Evolutionary conservation across 1,140 invertebrate species (phyloP), one percentile per base, ranked within the genome.

Genomic region (Cryptotermes secundus): DNA sequence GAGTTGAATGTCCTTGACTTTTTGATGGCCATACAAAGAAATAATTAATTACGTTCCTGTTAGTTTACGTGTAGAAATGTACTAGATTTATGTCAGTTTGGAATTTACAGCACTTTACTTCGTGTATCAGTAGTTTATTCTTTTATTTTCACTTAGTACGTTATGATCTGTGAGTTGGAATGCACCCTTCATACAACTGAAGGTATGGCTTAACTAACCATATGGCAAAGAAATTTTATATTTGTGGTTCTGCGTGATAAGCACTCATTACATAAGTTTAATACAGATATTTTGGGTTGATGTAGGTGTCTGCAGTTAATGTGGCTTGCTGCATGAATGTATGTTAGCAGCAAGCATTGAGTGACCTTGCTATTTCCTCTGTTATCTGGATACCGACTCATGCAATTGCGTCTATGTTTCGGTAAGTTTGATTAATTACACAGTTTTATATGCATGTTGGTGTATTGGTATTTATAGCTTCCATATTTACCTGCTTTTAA

Each of bases 1-100:
- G 59, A 72, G 59, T 72, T 72, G 59, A 72, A 72, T 72, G 59
- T 72, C 59, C 59, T 72, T 72, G 59, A 72, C 59, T 72, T 72
- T 72, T 72, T 72, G 59, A 72, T 72, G 59, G 59, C 14, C 59
- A n/a, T 72, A 72, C 59, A n/a, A 59, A 31, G 59, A 72, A 72
- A n/a, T 72, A 72, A 72, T 72, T 72, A 72, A 72, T 31, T 72
- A 72, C 59, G 0, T 31, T 72, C 1, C 9, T 31, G n/a, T n/a
- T 26, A 31, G 59, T 72, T n/a, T 72, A n/a, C 26, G n/a, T 31
- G 26, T 26, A 72, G 59, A 72, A 31, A 4, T 72, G 10, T 72
- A 2, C 16, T 26, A n/a, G 16, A 72, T 31, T 72, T 26, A 14
- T 9, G n/a, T 72, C 7, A n/a, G 14, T 72, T 26, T 72, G 9